Base-by-base conservation (phyloP, 2,888 invertebrate genomes). In the Euspilapteryx auroguttella region DNA sequence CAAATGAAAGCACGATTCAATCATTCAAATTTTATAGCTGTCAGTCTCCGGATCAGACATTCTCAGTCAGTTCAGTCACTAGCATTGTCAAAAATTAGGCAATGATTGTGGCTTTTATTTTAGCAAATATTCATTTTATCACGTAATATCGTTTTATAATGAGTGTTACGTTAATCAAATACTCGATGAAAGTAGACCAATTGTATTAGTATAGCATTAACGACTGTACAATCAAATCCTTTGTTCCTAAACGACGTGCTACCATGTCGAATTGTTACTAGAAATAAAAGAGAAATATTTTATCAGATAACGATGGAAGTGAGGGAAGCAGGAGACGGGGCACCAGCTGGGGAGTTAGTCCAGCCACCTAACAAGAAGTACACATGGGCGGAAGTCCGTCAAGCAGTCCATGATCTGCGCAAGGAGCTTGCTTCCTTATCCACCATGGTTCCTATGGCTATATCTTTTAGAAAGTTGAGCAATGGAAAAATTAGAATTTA, bases 401-500 rank as follows among this genome's bases (percentile, higher is more conserved):
- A 83, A 27, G 86, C 88, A 6, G 91, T 93, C 1, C 86, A 87
- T 46, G 90, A 90, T 48, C 75, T 92, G 40, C 75, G 93, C 9
- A 83, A 89, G 40, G 86, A 88, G 47, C 56, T 93, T 32, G 87
- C 89, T 2, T 83, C 85, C 29, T 66, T 91, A 21, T 89, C 89
- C 0, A 85, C 86, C 1, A 87, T 89, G 79, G 85, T 91, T 12
- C 93, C 93, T 1, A 85, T 86, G 42, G 86, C 87, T 26, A 85
- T 93, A 40, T 84, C 87, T 17, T 93, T 93, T 62, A 80, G 91
- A 32, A 83, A 82, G 44, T 73, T 92, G 21, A 80, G 82, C 29
- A 89, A 89, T 62, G 89, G 89, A 20, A 82, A 88, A 41, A 89
- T 83, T 8, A 80, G 94, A 45, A 85, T 95, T 45, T 96, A 95